phyloP scores from a whole-genome alignment of 2,113 vertebrate species.

The Colistium nudipinnis region DNA sequence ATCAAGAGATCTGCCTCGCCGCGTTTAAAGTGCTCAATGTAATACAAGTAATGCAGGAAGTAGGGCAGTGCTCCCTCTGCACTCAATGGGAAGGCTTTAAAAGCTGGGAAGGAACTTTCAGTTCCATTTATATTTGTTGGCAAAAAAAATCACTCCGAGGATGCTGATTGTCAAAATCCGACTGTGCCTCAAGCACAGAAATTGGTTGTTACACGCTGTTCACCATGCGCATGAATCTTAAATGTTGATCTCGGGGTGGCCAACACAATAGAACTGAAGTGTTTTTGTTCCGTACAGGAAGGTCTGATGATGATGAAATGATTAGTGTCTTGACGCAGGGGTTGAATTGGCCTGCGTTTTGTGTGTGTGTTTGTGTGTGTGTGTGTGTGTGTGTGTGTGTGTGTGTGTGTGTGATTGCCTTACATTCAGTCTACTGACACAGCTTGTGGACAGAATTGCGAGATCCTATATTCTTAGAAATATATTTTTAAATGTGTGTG shows the following conservation, averaged over 20 bases:
- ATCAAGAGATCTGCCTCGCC: constrained; percentile 16
- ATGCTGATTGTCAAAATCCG: constrained; percentile 23
- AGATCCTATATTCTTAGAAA: too few relatives aligned
- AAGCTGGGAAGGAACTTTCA: constrained; percentile 34
- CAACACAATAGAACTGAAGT: constrained; percentile 52
- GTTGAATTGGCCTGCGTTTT: not conserved
- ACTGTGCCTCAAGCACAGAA: constrained; percentile 1
- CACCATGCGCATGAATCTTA: not conserved
- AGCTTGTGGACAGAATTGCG: too few relatives aligned
- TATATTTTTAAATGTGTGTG: too few relatives aligned
- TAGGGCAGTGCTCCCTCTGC: constrained; percentile 22
- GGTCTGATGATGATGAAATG: constrained; percentile 34
- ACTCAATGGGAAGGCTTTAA: constrained; percentile 36
- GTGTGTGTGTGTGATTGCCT: not conserved
- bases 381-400: not conserved
- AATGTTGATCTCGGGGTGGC: constrained; percentile 27
- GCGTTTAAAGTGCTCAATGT: constrained; percentile 32
- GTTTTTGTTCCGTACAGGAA: constrained; percentile 54
- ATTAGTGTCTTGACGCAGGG: constrained; percentile 44
- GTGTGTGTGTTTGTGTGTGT: not conserved
- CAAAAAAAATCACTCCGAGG: constrained; percentile 37
- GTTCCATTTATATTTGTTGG: constrained; percentile 14
- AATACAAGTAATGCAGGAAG: constrained; percentile 58
- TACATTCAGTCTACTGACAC: not conserved
- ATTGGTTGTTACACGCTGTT: constrained; percentile 16